Conservation (phyloP, 2,797 vertebrate species). For the Natrix natrix region DNA sequence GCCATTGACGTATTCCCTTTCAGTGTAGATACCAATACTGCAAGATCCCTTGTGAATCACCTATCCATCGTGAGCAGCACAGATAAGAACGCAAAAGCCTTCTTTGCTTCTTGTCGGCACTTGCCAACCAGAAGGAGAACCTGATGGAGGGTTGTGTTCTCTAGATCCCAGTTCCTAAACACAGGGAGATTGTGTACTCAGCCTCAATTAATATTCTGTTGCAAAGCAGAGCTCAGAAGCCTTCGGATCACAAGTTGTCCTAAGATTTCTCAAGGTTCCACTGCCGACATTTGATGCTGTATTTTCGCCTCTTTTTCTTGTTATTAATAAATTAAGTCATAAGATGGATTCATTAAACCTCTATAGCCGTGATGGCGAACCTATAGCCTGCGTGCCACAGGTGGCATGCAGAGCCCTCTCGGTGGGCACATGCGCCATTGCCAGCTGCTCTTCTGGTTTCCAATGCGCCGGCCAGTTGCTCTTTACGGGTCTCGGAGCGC, state of each 20-base stretch:
- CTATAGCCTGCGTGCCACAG: too few species aligned
- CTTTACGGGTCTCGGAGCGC: too few species aligned
- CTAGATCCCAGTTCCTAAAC: not conserved
- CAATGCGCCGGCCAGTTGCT: too few species aligned
- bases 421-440: too few species aligned
- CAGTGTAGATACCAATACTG: not conserved
- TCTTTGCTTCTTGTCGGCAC: not conserved
- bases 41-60: not conserved
- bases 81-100: not conserved
- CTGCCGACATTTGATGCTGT: not conserved
- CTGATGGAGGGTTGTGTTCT: not conserved
- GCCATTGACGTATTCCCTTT: not conserved
- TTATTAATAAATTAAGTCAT: not conserved
- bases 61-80: not conserved
- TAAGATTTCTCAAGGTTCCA: not conserved
- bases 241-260: not conserved
- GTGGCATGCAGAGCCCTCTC: too few species aligned
- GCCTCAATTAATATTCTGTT: not conserved
- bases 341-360: not conserved
- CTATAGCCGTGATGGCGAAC: not conserved
- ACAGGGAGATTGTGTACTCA: not conserved
- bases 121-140: not conserved
- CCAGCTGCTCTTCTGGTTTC: too few species aligned
- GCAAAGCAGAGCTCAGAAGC: not conserved
- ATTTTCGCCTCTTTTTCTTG: not conserved